Evolutionary conservation across 2,888 invertebrate species (phyloP), one percentile per base, ranked within the genome.

Genomic region (Cheiracanthium punctorium): DNA sequence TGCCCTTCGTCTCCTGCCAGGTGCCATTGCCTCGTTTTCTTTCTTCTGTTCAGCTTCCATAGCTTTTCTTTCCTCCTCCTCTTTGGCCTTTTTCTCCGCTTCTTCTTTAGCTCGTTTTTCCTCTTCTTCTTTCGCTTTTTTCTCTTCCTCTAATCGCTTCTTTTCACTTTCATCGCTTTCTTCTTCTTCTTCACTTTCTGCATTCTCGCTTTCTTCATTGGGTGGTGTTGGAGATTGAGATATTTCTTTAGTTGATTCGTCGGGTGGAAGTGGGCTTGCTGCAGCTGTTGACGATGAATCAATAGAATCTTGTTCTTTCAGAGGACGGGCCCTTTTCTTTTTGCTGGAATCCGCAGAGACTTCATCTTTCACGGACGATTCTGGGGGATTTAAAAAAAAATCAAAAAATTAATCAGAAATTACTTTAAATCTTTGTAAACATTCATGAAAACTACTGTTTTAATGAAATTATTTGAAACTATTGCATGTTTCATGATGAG

Each of bases 221-320:
- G 75, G 43, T 32, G 74, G 74, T 8, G 85, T 64, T 12, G 80
- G 75, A 1, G 80, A 80, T 20, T 28, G 84, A 0, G 81, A 74
- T 7, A 33, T 52, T 41, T 75, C 64, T 20, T 71, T 75, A 10
- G 80, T 80, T 12, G 64, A 24, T 24, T 80, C 80, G 33, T 80
- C 80, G 1, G 65, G n/a, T 8, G 85, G 85, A 7, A 86, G 24
- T n/a, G 80, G 80, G n/a, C 85, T 80, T 17, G 80, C 85, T n/a
- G 74, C 79, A 1, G 79, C 74, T 43, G 85, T 74, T 1, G 85
- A 74, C 20, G 77, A 73, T 28, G 80, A 80, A n/a, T 87, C 87
- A n/a, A 75, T 14, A 0, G 87, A 87, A 20, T 80, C 80, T 17
- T 87, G 87, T n/a, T 81, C 81, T 73, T 87, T 87, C 20, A 87